phyloP scores from a whole-genome alignment of 2,797 vertebrate species.

The Lagodon rhomboides region DNA sequence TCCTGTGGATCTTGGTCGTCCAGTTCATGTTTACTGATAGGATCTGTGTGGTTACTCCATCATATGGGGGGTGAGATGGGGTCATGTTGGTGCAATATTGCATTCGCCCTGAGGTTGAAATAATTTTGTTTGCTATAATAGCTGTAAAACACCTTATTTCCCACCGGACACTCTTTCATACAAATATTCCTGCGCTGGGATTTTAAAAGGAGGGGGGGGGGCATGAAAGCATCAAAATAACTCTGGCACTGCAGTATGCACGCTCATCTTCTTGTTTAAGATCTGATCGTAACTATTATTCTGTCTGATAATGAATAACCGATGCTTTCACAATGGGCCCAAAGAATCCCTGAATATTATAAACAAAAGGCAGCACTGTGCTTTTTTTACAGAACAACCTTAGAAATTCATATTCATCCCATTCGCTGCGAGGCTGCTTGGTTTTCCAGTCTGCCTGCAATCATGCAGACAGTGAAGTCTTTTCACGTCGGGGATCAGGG shows the following conservation, averaged over 20 bases:
- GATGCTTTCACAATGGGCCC: not conserved
- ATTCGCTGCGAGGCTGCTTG: slow-evolving; percentile 57
- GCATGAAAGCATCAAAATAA: slow-evolving; percentile 52
- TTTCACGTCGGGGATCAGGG: slow-evolving; percentile 78
- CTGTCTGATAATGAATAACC: slow-evolving; percentile 23
- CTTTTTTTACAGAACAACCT: slow-evolving; percentile 43
- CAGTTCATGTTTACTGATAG: slow-evolving; percentile 82
- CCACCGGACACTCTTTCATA: slow-evolving; percentile 81
- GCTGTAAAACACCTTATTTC: slow-evolving; percentile 87
- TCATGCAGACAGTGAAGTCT: slow-evolving; percentile 75
- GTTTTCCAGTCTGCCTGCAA: slow-evolving; percentile 71
- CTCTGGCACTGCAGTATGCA: slow-evolving; percentile 25
- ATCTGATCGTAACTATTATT: slow-evolving; percentile 2
- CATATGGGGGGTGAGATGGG: slow-evolving; percentile 76
- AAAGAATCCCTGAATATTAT: no score
- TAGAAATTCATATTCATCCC: slow-evolving; percentile 58
- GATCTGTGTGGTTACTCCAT: slow-evolving; percentile 82
- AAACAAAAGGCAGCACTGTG: slow-evolving; percentile 33
- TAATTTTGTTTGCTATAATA: slow-evolving; percentile 87
- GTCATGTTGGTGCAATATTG: slow-evolving; percentile 85
- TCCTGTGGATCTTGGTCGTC: slow-evolving; percentile 67
- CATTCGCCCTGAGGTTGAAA: slow-evolving; percentile 84
- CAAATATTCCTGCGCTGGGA: slow-evolving; percentile 79
- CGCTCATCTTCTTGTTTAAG: slow-evolving; percentile 29
- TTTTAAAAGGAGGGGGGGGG: slow-evolving; percentile 73